Percentiles rank a stretch among this genome's conserved stretches.
phyloP scores from a whole-genome alignment of 1,140 invertebrate genomes.

The Cotesia glomerata region DNA sequence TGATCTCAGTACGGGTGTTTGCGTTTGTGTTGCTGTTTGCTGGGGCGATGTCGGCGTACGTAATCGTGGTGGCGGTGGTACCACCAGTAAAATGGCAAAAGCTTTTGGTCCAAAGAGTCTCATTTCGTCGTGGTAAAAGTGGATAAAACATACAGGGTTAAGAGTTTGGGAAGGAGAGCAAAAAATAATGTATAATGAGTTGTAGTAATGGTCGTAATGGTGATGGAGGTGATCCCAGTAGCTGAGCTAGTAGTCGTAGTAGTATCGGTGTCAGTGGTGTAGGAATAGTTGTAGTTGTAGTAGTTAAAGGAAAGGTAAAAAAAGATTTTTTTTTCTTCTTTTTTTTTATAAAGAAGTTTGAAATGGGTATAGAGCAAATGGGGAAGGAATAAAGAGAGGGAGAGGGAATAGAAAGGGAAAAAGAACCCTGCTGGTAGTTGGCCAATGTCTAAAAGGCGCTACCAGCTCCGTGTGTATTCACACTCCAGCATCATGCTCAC shows the following conservation, averaged over 20 bases:
- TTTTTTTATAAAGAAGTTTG: not conserved
- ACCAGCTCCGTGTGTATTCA: conserved; percentile 44
- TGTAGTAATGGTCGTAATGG: not conserved
- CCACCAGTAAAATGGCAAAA: conserved; percentile 41
- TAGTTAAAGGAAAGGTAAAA: not conserved
- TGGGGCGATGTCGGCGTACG: conserved; percentile 4
- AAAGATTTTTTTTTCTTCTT: not conserved
- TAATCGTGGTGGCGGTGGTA: conserved; percentile 42
- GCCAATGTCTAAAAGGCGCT: conserved; percentile 46
- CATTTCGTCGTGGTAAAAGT: conserved; percentile 39
- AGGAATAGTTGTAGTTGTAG: not conserved
- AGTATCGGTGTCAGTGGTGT: not conserved
- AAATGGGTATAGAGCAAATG: conserved; percentile 24
- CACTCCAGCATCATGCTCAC: conserved; percentile 47
- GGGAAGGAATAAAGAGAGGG: conserved; percentile 28
- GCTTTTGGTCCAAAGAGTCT: conserved; percentile 48
- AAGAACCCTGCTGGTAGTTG: conserved; percentile 40
- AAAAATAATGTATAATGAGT: not conserved
- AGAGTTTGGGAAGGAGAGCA: not conserved
- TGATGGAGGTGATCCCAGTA: not conserved
- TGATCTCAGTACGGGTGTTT: no score
- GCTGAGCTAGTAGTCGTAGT: not conserved
- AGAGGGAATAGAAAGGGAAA: conserved; percentile 24
- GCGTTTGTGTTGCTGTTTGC: no score
- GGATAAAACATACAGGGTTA: conserved; percentile 28